These are phyloP conservation scores for Oncorhynchus tshawytscha DNA, from an alignment of 2,113 vertebrate genomes.

Conservation along the genomic window DNA sequence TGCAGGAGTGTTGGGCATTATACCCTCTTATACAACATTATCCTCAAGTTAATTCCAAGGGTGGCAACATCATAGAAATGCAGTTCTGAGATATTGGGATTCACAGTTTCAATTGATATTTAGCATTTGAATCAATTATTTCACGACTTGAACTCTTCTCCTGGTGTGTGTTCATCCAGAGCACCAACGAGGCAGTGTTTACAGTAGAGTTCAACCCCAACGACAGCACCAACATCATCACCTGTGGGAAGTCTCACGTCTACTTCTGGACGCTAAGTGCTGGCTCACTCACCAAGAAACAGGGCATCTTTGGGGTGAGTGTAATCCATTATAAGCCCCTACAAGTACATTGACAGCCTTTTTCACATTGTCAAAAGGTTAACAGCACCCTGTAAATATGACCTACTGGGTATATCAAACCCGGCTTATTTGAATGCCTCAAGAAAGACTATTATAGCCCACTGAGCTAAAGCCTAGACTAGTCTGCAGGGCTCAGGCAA, in stretches of 20 bases:
- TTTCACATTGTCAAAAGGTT: too few species aligned
- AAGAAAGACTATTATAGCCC: too few species aligned
- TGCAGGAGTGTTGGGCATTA: too few species aligned
- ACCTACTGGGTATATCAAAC: too few species aligned
- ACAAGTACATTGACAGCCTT: too few species aligned
- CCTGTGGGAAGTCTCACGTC: conserved; percentile 90
- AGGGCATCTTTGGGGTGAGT: conserved; percentile 92
- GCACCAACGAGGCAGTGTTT: conserved; percentile 88
- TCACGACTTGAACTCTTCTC: not conserved
- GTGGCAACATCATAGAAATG: too few species aligned
- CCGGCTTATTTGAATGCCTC: too few species aligned
- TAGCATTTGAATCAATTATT: not conserved
- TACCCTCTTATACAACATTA: too few species aligned
- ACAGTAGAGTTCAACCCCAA: conserved; percentile 84
- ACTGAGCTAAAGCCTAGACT: too few species aligned
- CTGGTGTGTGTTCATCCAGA: conserved; percentile 60
- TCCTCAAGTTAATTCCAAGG: too few species aligned
- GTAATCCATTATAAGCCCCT: not conserved
- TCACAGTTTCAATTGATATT: not conserved
- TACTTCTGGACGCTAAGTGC: conserved; percentile 89
- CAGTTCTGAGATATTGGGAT: too few species aligned
- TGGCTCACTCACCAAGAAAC: conserved; percentile 83
- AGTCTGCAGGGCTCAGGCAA: not conserved
- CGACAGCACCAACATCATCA: conserved; percentile 86
- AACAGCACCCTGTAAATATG: too few species aligned